phyloP scores from a whole-genome alignment of 92 coral and sea anemone genomes.

The Actinostola sp. region DNA sequence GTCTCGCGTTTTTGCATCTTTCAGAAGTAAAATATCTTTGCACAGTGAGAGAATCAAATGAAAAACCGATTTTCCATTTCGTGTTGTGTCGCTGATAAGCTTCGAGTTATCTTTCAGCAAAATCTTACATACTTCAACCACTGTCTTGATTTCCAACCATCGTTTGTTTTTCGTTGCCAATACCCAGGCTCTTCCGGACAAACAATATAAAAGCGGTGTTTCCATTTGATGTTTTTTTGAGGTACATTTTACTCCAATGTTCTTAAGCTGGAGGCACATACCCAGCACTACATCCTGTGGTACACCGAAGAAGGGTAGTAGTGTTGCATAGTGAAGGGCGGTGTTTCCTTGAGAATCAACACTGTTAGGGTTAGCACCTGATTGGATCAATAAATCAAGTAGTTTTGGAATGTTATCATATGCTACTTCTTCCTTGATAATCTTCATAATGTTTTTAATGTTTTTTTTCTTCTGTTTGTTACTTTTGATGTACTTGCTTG shows the following conservation, averaged over 20 bases:
- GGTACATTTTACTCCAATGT: background rate
- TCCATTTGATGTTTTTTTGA: slow-evolving; percentile 1
- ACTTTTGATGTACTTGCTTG: too few relatives aligned
- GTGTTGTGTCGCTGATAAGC: background rate
- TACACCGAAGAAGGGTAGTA: slow-evolving; percentile 12
- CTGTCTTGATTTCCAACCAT: background rate
- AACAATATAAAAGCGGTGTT: slow-evolving; percentile 25
- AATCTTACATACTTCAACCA: background rate
- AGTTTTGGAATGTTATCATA: background rate
- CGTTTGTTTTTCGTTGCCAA: too few relatives aligned
- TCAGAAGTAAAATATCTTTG: background rate
- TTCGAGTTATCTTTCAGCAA: background rate
- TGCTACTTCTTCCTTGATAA: too few relatives aligned
- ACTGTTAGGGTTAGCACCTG: slow-evolving; percentile 34
- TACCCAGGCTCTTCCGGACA: background rate
- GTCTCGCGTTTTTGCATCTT: background rate
- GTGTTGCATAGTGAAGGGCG: slow-evolving; percentile 12
- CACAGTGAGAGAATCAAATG: slow-evolving; percentile 3
- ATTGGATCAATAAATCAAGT: slow-evolving; percentile 1
- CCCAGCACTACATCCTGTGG: background rate
- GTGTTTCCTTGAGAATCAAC: slow-evolving; percentile 39
- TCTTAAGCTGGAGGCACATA: slow-evolving; percentile 1
- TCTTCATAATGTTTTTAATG: too few relatives aligned
- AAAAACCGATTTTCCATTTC: background rate
- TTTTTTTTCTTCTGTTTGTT: background rate